Percentiles rank a stretch among this genome's conserved stretches.
phyloP scores from a whole-genome alignment of 2,888 invertebrate species.

The Perizoma affinitatum region DNA sequence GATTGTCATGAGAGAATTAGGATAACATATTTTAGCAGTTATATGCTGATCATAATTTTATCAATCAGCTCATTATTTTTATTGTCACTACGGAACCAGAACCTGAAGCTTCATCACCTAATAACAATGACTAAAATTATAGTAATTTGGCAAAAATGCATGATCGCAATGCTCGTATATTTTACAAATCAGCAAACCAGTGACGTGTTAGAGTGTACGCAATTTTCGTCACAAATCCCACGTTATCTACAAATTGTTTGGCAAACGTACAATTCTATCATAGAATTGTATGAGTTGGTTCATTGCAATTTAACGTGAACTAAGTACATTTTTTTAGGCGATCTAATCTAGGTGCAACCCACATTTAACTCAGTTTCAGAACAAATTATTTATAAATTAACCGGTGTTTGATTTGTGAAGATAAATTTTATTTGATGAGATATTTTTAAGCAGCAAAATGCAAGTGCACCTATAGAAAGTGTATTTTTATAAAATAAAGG shows the following conservation, averaged over 20 bases:
- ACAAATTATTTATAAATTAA: too few species aligned
- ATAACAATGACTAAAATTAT: slow-evolving; percentile 26
- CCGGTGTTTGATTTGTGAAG: too few species aligned
- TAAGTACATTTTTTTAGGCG: not conserved
- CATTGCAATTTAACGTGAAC: slow-evolving; percentile 11
- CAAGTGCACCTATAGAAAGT: too few species aligned
- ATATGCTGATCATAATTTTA: too few species aligned
- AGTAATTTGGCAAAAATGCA: slow-evolving; percentile 21
- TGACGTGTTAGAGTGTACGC: slow-evolving; percentile 15
- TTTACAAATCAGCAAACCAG: slow-evolving; percentile 15
- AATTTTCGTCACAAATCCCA: slow-evolving; percentile 16
- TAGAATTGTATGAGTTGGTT: slow-evolving; percentile 6
- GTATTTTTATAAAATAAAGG: too few species aligned
- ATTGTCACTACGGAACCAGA: slow-evolving; percentile 10
- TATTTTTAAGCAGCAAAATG: too few species aligned
- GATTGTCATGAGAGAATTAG: too few species aligned
- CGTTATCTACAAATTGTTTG: slow-evolving; percentile 20
- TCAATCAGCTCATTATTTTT: slow-evolving; percentile 6
- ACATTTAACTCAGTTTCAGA: too few species aligned
- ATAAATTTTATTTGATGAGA: too few species aligned
- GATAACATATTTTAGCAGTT: too few species aligned
- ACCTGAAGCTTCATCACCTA: slow-evolving; percentile 23
- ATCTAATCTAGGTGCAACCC: not conserved
- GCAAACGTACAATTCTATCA: slow-evolving; percentile 17
- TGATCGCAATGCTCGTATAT: slow-evolving; percentile 15